A percentile compares a stretch with the other conserved stretches of the same genome.
Conservation (phyloP, 2,113 vertebrate species). For the Hystrix brachyura region DNA sequence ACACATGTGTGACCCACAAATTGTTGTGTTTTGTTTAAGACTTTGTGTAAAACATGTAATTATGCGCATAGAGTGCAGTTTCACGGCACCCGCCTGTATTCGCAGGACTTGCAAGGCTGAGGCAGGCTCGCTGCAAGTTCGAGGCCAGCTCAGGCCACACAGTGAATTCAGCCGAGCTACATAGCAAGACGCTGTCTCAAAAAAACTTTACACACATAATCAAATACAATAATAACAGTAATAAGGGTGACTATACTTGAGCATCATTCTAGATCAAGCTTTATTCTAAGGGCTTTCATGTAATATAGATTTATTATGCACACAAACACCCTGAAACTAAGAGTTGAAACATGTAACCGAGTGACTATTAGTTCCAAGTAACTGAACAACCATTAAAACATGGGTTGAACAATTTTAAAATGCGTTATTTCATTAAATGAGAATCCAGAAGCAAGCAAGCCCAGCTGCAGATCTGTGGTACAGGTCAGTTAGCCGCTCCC, state of each 20-base stretch:
- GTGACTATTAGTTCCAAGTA: not conserved
- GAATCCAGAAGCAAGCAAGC: not conserved
- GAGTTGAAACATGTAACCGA: not conserved
- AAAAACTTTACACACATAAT: not conserved
- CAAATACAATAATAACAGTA: not conserved
- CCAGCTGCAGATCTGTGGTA: not conserved
- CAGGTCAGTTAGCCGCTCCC: not conserved
- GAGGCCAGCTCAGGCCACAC: not conserved
- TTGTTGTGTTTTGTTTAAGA: not conserved
- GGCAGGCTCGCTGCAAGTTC: not conserved
- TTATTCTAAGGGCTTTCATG: constrained; percentile 25
- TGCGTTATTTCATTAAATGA: not conserved
- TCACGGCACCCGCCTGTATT: not conserved
- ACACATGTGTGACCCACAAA: not conserved
- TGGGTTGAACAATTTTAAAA: not conserved
- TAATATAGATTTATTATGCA: not conserved
- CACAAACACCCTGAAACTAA: not conserved
- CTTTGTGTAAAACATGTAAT: constrained; percentile 22
- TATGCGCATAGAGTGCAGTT: not conserved
- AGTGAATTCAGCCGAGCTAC: not conserved
- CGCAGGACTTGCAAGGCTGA: not conserved
- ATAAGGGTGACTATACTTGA: not conserved
- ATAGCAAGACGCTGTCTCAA: not conserved
- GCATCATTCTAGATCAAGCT: not conserved
- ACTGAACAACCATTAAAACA: not conserved